Base-by-base conservation (phyloP, 1,140 invertebrate genomes). In the Andrena cerasifolii region DNA sequence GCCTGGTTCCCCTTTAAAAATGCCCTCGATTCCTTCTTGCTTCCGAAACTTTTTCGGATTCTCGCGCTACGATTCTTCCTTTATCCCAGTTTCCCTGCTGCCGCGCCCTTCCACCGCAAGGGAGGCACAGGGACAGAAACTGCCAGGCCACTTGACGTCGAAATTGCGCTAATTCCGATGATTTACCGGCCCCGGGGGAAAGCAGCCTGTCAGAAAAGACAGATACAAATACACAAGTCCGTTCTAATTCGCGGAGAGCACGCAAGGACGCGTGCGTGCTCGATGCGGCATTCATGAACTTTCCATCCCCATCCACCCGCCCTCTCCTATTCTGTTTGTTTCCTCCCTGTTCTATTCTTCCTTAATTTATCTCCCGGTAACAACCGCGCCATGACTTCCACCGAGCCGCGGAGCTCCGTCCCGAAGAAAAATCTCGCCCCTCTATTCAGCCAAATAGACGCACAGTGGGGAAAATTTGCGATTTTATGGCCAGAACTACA, bases 211-310 rank as follows among this genome's bases (percentile, higher is more conserved):
- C 80, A 81, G 54, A 54, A 83, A 63, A 82, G 68, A 83, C 82
- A 79, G 81, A 83, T 83, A 83, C 77, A 83, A 83, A 83, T 83
- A 83, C 76, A 56, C 78, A 66, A 68, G 76, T 58, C 76, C 63
- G 45, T 33, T 58, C 54, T 83, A 79, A 83, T 83, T 79, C 58
- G 63, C 76, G 58, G 43, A 12, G 31, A 58, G 26, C 82, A 83
- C 82, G 82, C 82, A 70, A 83, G 78, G 71, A 74, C 31, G 65
- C 70, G 80, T 79, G 82, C 68, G 58, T 74, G 43, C 49, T 56
- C 61, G 18, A 43, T 53, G 8, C 36, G 8, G 59, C 58, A 28
- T 74, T 84, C 36, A 68, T 61, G 36, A 70, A 79, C 43, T 65
- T 71, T 53, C 51, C 47, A 43, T 10, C 10, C 26, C 56, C n/a